Base-by-base conservation (phyloP, 2,888 invertebrate genomes). In the Coleophora deauratella region DNA sequence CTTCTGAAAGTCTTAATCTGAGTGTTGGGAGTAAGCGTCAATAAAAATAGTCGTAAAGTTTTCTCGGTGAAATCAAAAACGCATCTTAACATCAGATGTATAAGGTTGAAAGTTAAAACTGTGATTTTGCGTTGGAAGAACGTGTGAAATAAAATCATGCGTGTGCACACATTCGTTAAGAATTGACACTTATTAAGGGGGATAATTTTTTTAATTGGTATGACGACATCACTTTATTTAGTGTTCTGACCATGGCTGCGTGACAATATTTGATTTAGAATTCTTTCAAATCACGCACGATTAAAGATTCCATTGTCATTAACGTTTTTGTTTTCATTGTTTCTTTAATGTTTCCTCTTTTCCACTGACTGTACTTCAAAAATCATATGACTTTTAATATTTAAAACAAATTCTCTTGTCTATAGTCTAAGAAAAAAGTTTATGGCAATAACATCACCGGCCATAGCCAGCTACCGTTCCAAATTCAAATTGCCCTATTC, bases 121-220 rank as follows among this genome's bases (percentile, higher is more conserved):
- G 27, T 37, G 35, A 38, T 42, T 43, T 44, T 46, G 51, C 52
- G 57, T 58, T 57, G 62, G 67, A 66, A 68, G 72, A 72, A 81
- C 75, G 84, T 81, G 84, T 81, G 80, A 82, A 72, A 79, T 81
- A 79, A 82, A 85, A 85, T 85, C 82, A 80, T 80, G 68, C 74
- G 76, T 79, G 79, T 75, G 77, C 82, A 82, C 82, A 78, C 84
- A 82, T 85, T 84, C 78, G 81, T 85, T 85, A 82, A 76, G 79
- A 81, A 84, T 82, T 85, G 85, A 84, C 85, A 85, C 84, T 81
- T 84, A 82, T 82, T 82, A 84, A 82, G 66, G 72, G 76, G 75
- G 75, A 79, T 82, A 80, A 80, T 81, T 80, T 81, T 80, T 84
- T 84, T 81, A 84, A 85, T 85, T 85, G 82, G 80, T 68, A 76